Base-by-base conservation (phyloP, 2,113 vertebrate genomes). In the Symphodus melops region DNA sequence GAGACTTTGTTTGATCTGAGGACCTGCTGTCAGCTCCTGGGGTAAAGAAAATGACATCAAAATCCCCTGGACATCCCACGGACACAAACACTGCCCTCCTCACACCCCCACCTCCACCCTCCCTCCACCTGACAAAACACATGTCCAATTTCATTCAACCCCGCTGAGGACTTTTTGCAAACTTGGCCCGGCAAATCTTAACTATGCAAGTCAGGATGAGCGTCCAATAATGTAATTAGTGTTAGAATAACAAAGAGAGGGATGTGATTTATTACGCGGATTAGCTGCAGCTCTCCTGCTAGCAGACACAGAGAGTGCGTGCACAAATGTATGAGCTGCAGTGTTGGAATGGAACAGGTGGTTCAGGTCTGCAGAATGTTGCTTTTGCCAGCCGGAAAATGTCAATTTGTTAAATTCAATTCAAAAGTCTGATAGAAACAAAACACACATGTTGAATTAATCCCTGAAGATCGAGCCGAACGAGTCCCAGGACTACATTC, bases 41-140 rank as follows among this genome's bases (percentile, higher is more conserved):
- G 63, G 63, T 64, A 77, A 49, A 23, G 28, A 33, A 86, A 19
- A 48, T 80, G 70, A 89, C 85, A 82, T 81, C 68, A 82, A 72
- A 64, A 70, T 79, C 64, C 67, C 21, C 46, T 20, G 59, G 65
- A 75, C 67, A 44, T 70, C 58, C 8, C 25, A 59, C 54, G 56
- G 58, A 86, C 21, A 5, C 41, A 81, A 80, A 84, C 76, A 55
- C 74, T 53, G 58, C 11, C 60, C 48, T 72, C 21, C 62, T 19
- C 4, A 33, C 28, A 33, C 28, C 28, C 28, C 28, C 28, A 1
- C 28, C 68, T 25, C 10, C 39, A n/a, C 52, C 51, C 65, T 56
- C 58, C 59, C 20, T 57, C 51, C 88, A 86, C 71, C 84, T 90
- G 83, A 85, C 72, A 56, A 89, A 91, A 91, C 84, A 87, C 42